These are phyloP conservation scores for Hemithea aestivaria DNA, from an alignment of 2,888 invertebrate species.

Conservation along the genomic window DNA sequence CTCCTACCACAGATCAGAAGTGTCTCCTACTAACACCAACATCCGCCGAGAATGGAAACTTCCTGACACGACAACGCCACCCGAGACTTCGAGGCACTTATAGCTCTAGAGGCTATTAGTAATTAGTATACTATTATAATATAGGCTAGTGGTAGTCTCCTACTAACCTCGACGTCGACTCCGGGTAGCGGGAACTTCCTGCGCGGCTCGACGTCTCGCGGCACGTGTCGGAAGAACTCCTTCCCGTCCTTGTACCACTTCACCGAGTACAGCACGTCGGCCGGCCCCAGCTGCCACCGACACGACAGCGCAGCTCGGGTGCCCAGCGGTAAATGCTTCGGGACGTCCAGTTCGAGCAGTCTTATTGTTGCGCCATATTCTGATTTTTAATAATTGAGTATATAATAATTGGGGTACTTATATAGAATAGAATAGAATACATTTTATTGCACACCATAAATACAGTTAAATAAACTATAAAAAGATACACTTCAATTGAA, in stretches of 20 bases:
- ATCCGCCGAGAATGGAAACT: too few relatives aligned
- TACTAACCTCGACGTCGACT: conserved; percentile 87
- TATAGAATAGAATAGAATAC: too few relatives aligned
- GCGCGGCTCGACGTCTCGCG: conserved; percentile 88
- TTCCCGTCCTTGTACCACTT: conserved; percentile 96
- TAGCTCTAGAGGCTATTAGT: too few relatives aligned
- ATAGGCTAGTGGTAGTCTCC: too few relatives aligned
- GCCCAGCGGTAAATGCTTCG: conserved; percentile 89
- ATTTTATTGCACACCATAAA: too few relatives aligned
- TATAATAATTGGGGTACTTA: too few relatives aligned
- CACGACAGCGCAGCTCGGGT: conserved; percentile 88
- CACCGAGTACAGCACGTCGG: conserved; percentile 90
- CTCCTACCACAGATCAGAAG: too few relatives aligned
- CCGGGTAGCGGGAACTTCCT: conserved; percentile 89
- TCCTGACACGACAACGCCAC: too few relatives aligned
- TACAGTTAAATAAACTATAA: too few relatives aligned
- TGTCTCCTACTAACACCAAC: too few relatives aligned
- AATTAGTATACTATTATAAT: too few relatives aligned
- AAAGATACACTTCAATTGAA: neutral
- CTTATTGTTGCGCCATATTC: conserved; percentile 1
- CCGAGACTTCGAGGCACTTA: too few relatives aligned
- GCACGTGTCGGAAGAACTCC: conserved; percentile 93
- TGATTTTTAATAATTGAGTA: neutral
- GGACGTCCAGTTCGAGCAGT: conserved; percentile 88
- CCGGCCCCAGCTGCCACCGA: conserved; percentile 87